Conservation (phyloP, 2,113 vertebrate genomes). For the Cranoglanis bouderius region DNA sequence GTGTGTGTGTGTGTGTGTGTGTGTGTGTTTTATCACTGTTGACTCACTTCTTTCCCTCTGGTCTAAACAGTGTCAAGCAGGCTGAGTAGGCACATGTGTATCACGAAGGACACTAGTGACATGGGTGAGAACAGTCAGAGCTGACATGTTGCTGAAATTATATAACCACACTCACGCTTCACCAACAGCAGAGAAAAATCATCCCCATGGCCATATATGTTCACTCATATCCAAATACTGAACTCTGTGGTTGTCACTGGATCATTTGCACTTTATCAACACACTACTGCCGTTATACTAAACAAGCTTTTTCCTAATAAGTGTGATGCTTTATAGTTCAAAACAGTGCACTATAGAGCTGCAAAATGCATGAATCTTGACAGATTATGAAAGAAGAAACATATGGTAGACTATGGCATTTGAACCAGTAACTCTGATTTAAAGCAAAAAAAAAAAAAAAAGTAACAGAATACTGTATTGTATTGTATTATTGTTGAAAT, state of each 20-base stretch:
- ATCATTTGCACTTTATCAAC: background rate
- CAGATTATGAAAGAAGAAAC: background rate
- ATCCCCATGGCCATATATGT: background rate
- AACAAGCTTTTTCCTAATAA: background rate
- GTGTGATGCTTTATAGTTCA: background rate
- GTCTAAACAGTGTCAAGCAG: constrained; percentile 31
- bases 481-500: background rate
- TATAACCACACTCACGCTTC: constrained; percentile 52
- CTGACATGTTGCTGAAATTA: constrained; percentile 57
- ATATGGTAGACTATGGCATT: background rate
- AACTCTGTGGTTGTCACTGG: background rate
- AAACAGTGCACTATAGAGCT: background rate
- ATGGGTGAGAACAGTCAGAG: constrained; percentile 60
- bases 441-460: no score
- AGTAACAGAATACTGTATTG: background rate
- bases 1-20: constrained; percentile 32
- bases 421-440: background rate
- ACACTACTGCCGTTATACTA: background rate
- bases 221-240: background rate
- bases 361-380: background rate
- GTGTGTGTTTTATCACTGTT: constrained; percentile 36
- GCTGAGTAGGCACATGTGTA: constrained; percentile 19
- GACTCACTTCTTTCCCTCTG: constrained; percentile 38
- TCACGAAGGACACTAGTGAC: constrained; percentile 57
- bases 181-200: constrained; percentile 6